Percentiles rank a stretch among this genome's conserved stretches.
Conservation (phyloP, 2,888 invertebrate species). For the Quadroppia sp. region DNA sequence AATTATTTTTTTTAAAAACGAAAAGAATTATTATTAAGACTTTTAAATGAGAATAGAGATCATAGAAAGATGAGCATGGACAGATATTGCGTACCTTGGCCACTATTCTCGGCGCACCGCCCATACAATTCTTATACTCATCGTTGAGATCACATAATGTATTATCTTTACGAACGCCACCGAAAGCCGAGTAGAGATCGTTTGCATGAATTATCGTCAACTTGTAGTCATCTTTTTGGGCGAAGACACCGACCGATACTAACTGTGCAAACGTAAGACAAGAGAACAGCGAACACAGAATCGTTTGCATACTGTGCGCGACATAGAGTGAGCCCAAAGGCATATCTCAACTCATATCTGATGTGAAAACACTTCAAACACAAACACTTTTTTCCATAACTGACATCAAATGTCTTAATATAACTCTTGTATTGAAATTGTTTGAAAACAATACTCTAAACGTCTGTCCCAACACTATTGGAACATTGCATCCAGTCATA, state of each 20-base stretch:
- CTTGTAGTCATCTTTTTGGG: background rate
- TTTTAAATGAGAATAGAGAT: too few species aligned
- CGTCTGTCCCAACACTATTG: too few species aligned
- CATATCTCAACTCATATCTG: background rate
- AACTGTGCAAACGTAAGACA: background rate
- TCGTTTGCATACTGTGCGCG: background rate
- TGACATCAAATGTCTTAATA: too few species aligned
- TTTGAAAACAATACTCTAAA: too few species aligned
- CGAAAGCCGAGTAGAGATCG: background rate
- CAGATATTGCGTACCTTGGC: conserved; percentile 1
- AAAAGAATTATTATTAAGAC: too few species aligned
- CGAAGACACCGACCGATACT: background rate
- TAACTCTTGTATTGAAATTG: too few species aligned
- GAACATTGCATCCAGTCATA: background rate
- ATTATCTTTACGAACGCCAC: background rate
- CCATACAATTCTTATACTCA: background rate
- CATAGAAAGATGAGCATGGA: too few species aligned
- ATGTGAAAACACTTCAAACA: background rate
- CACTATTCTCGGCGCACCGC: conserved; percentile 16
- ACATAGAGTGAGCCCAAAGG: background rate
- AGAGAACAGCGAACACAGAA: background rate
- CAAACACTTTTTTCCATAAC: too few species aligned
- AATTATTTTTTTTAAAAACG: too few species aligned
- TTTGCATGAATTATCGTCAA: conserved; percentile 22
- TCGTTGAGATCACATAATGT: conserved; percentile 11